Evolutionary conservation across 2,888 invertebrate species (phyloP).

Genomic region (Conops quadrifasciatus): DNA sequence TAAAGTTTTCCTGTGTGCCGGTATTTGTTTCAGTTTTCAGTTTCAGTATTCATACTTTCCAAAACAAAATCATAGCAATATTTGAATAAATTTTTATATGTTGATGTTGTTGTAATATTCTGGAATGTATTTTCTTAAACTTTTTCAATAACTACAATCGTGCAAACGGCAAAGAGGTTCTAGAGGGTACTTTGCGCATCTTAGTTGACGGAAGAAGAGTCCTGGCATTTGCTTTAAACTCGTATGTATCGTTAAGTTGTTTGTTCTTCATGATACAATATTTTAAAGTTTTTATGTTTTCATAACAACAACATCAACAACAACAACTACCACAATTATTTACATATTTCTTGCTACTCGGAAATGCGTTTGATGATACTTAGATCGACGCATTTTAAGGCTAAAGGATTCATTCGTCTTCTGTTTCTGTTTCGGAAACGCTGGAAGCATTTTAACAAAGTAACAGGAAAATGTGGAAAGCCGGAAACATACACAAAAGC

Average conservation of each 20-base stretch:
- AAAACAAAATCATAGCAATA: constrained; percentile 5
- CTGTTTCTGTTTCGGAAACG: background rate
- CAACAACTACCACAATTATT: too few relatives aligned
- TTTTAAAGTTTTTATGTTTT: too few relatives aligned
- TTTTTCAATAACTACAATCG: constrained; percentile 20
- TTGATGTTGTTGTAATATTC: background rate
- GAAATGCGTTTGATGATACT: background rate
- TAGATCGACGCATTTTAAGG: background rate
- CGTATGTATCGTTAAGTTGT: constrained; percentile 24
- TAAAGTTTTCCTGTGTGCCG: background rate
- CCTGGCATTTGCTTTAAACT: constrained; percentile 11
- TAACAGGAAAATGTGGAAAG: background rate
- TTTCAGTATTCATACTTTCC: background rate
- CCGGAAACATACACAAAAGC: too few relatives aligned
- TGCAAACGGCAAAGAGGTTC: background rate
- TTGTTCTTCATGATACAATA: background rate
- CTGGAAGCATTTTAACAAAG: background rate
- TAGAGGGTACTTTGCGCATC: background rate
- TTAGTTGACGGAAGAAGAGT: background rate
- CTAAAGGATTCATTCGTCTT: background rate
- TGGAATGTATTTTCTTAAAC: background rate
- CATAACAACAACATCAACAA: too few relatives aligned
- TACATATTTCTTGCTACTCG: background rate
- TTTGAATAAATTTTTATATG: background rate
- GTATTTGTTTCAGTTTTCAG: background rate